These are phyloP conservation scores for Pipistrellus pygmaeus DNA, from an alignment of 2,797 vertebrate genomes.

Conservation along the genomic window DNA sequence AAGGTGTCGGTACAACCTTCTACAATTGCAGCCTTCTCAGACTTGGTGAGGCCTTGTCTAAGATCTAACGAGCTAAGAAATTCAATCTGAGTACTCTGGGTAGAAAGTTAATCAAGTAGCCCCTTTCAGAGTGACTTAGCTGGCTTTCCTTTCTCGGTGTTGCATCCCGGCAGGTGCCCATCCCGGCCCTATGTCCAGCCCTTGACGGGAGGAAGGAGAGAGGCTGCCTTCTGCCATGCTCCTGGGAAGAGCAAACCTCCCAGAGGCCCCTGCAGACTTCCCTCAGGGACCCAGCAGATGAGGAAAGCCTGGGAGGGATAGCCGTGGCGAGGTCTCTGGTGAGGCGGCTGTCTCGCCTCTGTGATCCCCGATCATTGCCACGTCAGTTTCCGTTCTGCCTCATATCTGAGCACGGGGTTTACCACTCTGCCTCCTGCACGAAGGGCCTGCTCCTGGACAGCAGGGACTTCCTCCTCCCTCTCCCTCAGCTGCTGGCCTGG, in stretches of 20 bases:
- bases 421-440: not conserved
- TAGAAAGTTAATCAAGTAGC: not conserved
- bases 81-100: not conserved
- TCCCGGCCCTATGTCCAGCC: too few species aligned
- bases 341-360: rapidly evolving
- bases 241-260: too few species aligned
- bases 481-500: not conserved
- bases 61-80: not conserved
- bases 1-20: not conserved
- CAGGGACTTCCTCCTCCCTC: not conserved
- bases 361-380: not conserved
- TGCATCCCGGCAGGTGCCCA: too few species aligned
- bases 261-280: too few species aligned
- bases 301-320: not conserved
- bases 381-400: not conserved
- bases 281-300: not conserved
- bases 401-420: rapidly evolving
- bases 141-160: not conserved
- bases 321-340: not conserved
- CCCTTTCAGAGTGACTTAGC: not conserved
- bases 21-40: not conserved
- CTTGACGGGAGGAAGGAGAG: too few species aligned
- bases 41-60: not conserved
- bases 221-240: too few species aligned
- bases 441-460: rapidly evolving